phyloP scores from a whole-genome alignment of 2,797 vertebrate genomes.

The Lerista edwardsae region DNA sequence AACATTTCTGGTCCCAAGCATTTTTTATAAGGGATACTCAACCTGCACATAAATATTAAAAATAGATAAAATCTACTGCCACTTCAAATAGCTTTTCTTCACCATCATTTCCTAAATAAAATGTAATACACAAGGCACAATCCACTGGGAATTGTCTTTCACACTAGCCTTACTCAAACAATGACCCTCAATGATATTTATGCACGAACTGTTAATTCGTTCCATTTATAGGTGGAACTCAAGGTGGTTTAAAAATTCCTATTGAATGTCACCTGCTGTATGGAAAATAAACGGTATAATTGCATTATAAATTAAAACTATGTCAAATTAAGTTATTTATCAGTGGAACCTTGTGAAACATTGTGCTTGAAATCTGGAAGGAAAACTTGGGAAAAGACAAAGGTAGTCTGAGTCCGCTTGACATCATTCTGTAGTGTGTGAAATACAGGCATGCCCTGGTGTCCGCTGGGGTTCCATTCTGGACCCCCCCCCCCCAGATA shows the following conservation, averaged over 20 bases:
- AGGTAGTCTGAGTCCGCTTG: not conserved
- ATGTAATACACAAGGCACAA: not conserved
- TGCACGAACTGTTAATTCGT: no score
- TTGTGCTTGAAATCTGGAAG: not conserved
- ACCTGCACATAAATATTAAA: no score
- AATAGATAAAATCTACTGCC: not conserved
- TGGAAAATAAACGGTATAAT: not conserved
- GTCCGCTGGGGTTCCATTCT: no score
- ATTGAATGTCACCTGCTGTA: not conserved
- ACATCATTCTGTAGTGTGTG: constrained; percentile 5
- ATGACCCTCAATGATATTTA: not conserved
- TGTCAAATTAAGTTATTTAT: not conserved
- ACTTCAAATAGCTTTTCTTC: not conserved
- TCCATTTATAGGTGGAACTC: not conserved
- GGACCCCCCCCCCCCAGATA: no score
- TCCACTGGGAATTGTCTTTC: not conserved
- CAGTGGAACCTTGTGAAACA: constrained; percentile 13
- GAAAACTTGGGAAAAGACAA: constrained; percentile 8
- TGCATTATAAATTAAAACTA: not conserved
- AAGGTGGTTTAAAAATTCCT: not conserved
- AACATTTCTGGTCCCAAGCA: no score
- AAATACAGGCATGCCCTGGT: no score
- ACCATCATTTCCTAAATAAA: not conserved
- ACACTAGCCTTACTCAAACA: not conserved
- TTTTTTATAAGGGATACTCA: no score